phyloP scores from a whole-genome alignment of 2,797 vertebrate species.

The Dallia pectoralis region DNA sequence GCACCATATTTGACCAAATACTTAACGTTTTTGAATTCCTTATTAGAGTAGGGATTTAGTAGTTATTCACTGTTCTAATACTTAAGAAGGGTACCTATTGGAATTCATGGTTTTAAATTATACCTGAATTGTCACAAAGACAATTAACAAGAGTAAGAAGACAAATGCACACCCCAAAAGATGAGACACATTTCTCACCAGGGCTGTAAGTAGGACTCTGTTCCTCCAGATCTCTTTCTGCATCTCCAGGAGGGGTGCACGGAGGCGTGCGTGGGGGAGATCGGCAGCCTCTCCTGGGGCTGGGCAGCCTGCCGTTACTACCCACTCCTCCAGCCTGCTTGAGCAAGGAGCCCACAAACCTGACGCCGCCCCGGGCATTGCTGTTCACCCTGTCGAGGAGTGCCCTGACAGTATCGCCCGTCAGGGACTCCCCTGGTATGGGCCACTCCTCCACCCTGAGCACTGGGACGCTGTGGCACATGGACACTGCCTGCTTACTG shows the following conservation, averaged over 20 bases:
- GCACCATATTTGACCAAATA: no score
- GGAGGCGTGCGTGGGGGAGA: constrained; percentile 67
- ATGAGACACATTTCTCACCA: constrained; percentile 53
- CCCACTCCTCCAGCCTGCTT: constrained; percentile 72
- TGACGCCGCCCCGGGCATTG: constrained; percentile 83
- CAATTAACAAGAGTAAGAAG: no score
- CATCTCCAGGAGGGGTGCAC: constrained; percentile 79
- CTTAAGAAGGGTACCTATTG: no score
- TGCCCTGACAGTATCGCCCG: constrained; percentile 81
- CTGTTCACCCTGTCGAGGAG: constrained; percentile 92
- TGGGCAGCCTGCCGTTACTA: constrained; percentile 65
- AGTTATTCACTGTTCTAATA: no score
- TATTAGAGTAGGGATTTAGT: no score
- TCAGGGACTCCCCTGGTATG: constrained; percentile 81
- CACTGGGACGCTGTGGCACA: constrained; percentile 80
- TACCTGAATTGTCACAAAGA: no score
- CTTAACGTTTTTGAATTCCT: no score
- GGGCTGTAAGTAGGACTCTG: constrained; percentile 66
- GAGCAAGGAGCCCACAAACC: constrained; percentile 87
- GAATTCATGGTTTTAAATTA: no score
- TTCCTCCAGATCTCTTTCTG: constrained; percentile 76
- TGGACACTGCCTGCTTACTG: constrained; percentile 76
- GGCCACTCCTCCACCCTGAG: constrained; percentile 94
- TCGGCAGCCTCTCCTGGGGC: constrained; percentile 71
- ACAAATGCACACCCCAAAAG: background rate